Conservation (phyloP, 1,140 invertebrate species). For the Cydia strobilella region DNA sequence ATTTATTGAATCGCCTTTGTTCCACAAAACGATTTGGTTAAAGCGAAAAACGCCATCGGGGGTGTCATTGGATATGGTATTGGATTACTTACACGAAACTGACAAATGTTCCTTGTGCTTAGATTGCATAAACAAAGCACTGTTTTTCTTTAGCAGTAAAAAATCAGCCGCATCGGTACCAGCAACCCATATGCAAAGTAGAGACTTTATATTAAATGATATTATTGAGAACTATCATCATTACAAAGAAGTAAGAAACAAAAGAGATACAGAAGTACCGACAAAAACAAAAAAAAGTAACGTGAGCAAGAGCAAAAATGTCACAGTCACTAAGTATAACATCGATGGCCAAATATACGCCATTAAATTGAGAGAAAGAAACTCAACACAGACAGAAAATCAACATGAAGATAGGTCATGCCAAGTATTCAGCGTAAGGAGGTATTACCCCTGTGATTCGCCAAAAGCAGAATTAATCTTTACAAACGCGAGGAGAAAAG, state of each 20-base stretch:
- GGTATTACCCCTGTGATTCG: constrained; percentile 54
- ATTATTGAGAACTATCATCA: constrained; percentile 27
- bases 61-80: neutral
- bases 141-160: neutral
- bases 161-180: neutral
- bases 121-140: neutral
- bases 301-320: constrained; percentile 40
- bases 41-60: constrained; percentile 41
- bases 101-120: neutral
- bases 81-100: neutral
- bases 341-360: constrained; percentile 55
- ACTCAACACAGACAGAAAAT: constrained; percentile 37
- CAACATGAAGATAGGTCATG: constrained; percentile 47
- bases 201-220: constrained; percentile 34
- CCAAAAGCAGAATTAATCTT: constrained; percentile 52
- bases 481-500: constrained; percentile 45
- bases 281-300: constrained; percentile 45
- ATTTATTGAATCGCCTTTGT: constrained; percentile 15
- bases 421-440: constrained; percentile 57
- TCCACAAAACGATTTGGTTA: constrained; percentile 44
- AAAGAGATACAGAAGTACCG: constrained; percentile 27
- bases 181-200: neutral
- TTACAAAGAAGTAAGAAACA: constrained; percentile 1
- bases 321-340: constrained; percentile 59
- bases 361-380: constrained; percentile 61